Conservation (phyloP, 23 tunicate genomes). For the Trididemnum miniatum region DNA sequence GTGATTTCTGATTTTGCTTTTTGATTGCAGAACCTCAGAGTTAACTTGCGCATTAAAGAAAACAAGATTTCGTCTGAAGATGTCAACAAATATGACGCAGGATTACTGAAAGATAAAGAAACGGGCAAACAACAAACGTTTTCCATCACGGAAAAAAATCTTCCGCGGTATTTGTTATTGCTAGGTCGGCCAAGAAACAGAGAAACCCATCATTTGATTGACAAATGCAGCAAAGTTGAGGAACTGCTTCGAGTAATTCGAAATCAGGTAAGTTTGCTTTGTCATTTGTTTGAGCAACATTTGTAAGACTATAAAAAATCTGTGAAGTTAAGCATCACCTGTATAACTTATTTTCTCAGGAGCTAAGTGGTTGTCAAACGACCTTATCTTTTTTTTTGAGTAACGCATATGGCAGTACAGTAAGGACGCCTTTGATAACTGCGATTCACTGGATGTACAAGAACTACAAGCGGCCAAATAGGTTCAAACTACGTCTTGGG, state of each 20-base stretch:
- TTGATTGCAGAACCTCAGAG: conserved; percentile 1
- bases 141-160: neutral
- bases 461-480: too few relatives aligned
- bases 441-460: too few relatives aligned
- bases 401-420: too few relatives aligned
- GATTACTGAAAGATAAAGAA: conserved; percentile 12
- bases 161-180: neutral
- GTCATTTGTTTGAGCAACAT: too few relatives aligned
- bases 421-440: too few relatives aligned
- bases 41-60: neutral
- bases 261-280: conserved; percentile 34
- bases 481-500: too few relatives aligned
- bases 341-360: too few relatives aligned
- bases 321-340: too few relatives aligned
- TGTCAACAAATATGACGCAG: conserved; percentile 22
- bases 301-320: too few relatives aligned
- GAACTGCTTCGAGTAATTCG: neutral
- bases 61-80: neutral
- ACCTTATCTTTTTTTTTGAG: too few relatives aligned
- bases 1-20: too few relatives aligned
- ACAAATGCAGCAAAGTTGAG: conserved; percentile 10
- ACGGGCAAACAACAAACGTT: neutral
- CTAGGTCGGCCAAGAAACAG: neutral
- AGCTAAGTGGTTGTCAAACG: too few relatives aligned
- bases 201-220: neutral